Evolutionary conservation across 2,888 invertebrate species (phyloP).

Genomic region (Andricus quercusramuli): DNA sequence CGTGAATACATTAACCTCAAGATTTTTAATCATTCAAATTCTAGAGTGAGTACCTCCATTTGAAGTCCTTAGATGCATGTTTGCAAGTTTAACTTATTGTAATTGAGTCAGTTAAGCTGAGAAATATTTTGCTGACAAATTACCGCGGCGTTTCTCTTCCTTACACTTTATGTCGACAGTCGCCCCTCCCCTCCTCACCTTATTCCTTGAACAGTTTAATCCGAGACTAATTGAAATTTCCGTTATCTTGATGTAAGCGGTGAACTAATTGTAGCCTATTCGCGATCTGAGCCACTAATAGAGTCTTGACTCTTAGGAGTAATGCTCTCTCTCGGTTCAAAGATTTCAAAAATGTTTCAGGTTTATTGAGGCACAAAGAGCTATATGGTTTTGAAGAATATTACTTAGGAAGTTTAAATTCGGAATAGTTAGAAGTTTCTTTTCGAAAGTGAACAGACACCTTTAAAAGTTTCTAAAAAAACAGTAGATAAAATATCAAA

Average conservation of each 20-base stretch:
- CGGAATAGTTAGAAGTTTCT: too few species aligned
- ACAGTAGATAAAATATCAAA: too few species aligned
- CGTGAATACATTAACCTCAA: not conserved
- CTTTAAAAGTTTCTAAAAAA: too few species aligned
- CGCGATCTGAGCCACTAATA: conserved; percentile 34
- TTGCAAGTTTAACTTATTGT: not conserved
- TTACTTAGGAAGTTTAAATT: too few species aligned
- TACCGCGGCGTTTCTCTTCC: not conserved
- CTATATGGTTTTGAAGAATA: too few species aligned
- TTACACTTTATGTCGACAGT: conserved; percentile 6
- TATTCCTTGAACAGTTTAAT: conserved; percentile 30
- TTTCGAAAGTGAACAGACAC: too few species aligned
- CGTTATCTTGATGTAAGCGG: conserved; percentile 33
- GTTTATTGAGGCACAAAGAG: too few species aligned
- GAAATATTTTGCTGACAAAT: conserved; percentile 5
- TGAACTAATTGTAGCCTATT: conserved; percentile 37
- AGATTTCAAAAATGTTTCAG: not conserved
- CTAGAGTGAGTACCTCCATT: not conserved
- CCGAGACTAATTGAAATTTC: conserved; percentile 38
- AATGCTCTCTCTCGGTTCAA: conserved; percentile 9
- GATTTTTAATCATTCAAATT: not conserved
- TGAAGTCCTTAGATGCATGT: not conserved
- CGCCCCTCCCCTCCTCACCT: not conserved
- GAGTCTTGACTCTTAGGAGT: conserved; percentile 28
- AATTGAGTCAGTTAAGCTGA: not conserved